Evolutionary conservation across 2,113 vertebrate species (phyloP).

Genomic region (Gulo gulo): DNA sequence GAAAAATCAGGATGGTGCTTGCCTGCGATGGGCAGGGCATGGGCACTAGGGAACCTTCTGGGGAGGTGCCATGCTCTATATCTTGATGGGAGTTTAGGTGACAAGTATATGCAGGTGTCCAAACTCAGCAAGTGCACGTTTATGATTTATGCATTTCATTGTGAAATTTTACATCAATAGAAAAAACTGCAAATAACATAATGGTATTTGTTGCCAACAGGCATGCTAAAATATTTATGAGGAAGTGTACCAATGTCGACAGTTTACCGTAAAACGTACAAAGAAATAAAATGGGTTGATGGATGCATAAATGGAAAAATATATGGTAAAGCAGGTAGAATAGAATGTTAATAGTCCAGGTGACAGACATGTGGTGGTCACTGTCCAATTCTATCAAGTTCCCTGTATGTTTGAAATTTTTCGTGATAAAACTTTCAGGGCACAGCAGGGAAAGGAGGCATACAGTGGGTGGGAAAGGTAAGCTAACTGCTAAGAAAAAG

Average conservation of each 20-base stretch:
- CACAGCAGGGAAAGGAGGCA: neutral
- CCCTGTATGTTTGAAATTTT: neutral
- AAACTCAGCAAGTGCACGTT: neutral
- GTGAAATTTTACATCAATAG: neutral
- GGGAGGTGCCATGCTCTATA: neutral
- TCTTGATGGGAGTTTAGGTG: neutral
- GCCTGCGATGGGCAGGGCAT: neutral
- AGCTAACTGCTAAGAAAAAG: constrained; percentile 5
- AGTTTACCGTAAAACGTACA: neutral
- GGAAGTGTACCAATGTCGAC: neutral
- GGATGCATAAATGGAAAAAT: neutral
- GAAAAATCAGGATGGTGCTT: neutral
- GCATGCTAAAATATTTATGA: neutral
- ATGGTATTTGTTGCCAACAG: neutral
- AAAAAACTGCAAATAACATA: neutral
- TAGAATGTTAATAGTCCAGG: neutral
- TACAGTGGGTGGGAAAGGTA: neutral
- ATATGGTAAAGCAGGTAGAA: neutral
- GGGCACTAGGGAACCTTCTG: neutral
- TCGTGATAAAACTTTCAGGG: neutral
- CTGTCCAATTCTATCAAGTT: neutral
- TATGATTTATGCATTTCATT: neutral
- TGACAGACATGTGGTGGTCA: neutral
- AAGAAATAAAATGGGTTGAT: neutral
- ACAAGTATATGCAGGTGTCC: neutral